phyloP scores from a whole-genome alignment of 2,888 invertebrate genomes.

The Drosophila prolongata region DNA sequence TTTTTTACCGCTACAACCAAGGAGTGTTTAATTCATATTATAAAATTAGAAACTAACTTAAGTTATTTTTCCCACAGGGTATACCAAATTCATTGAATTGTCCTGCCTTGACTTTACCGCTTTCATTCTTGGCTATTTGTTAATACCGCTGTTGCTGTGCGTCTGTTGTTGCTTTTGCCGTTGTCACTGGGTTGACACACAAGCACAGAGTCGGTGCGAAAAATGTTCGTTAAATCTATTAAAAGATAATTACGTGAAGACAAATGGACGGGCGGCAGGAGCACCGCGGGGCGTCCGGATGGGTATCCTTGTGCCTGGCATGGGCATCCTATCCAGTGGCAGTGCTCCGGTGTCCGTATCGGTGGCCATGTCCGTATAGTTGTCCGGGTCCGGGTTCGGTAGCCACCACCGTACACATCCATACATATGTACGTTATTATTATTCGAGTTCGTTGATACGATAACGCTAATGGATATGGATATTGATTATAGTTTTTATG shows the following conservation, averaged over 20 bases:
- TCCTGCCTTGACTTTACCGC: background rate
- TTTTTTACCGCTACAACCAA: no score
- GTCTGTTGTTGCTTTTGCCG: constrained; percentile 31
- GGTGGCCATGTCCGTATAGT: constrained; percentile 13
- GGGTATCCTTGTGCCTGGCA: constrained; percentile 20
- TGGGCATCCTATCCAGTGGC: constrained; percentile 19
- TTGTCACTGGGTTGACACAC: constrained; percentile 55
- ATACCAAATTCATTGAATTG: constrained; percentile 5
- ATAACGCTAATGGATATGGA: constrained; percentile 81
- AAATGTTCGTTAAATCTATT: constrained; percentile 79
- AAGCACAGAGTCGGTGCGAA: constrained; percentile 70
- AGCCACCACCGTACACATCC: constrained; percentile 47
- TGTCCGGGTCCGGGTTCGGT: constrained; percentile 12
- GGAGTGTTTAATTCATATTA: no score
- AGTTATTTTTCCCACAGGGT: background rate
- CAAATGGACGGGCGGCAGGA: constrained; percentile 63
- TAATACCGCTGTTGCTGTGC: constrained; percentile 9
- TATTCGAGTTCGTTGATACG: constrained; percentile 78
- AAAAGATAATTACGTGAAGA: constrained; percentile 80
- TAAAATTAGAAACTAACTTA: no score
- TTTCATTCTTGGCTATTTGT: constrained; percentile 39
- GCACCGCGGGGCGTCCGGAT: constrained; percentile 3
- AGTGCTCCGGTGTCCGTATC: constrained; percentile 28
- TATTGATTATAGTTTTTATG: constrained; percentile 81
- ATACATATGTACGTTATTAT: constrained; percentile 58